Base-by-base conservation (phyloP, 2,797 vertebrate genomes). In the Scomberomorus guttatus region DNA sequence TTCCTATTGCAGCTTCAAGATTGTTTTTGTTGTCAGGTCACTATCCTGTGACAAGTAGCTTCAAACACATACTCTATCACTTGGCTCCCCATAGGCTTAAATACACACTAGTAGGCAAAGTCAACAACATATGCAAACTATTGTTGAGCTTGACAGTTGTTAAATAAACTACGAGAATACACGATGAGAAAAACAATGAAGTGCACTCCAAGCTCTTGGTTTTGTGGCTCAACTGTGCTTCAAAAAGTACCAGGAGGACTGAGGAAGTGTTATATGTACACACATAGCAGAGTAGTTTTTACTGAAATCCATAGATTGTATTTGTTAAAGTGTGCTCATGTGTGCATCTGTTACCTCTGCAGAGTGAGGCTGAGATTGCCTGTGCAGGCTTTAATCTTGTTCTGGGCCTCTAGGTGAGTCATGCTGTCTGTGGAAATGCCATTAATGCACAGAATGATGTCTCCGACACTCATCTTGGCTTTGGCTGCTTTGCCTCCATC, bases 351-450 rank as follows among this genome's bases (percentile, higher is more conserved):
- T 95, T 96, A 99, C 98, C 96, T 98, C 94, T 97, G 97, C 68
- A 99, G 93, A 64, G 94, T 98, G 94, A 99, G 97, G 90, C 92
- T 96, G 90, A 99, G 94, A 52, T 96, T 93, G 85, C 90, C 97
- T 18, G 95, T 93, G 84, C 97, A 98, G n/a, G 97, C 97, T 93
- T 99, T 99, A 84, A 99, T 99, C 95, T 98, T 98, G 96, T 99
- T 99, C 93, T 99, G 98, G 71, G 98, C 98, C 92, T 99, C 98
- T 1, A 99, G 96, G 63, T 99, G 98, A 88, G 97, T 98, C 97
- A 99, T 99, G 73, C 96, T 94, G 0, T 97, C 95, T 0, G 98
- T 96, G 87, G 95, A 95, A 87, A 99, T 94, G 42, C 98, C 98
- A 46, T 98, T 97, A 68, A 99, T 99, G 75, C 96, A 97, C 76